A percentile compares a stretch with the other conserved stretches of the same genome.
Conservation (phyloP, 2,888 invertebrate species). For the Cerastis leucographa region DNA sequence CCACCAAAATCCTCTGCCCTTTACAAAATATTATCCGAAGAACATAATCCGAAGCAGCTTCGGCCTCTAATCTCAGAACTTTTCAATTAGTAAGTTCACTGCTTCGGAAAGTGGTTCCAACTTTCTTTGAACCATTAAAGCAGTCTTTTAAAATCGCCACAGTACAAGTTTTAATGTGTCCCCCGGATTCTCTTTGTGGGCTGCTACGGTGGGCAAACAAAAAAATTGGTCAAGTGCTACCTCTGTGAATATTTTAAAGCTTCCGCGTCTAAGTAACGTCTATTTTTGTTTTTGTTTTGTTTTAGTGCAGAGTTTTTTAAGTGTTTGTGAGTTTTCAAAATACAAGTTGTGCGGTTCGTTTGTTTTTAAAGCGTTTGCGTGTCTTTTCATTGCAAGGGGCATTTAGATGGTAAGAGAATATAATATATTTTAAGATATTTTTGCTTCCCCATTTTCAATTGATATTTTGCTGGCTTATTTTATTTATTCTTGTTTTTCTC, state of each 20-base stretch:
- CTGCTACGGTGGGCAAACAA: constrained; percentile 73
- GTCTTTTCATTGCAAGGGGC: not conserved
- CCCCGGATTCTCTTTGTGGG: constrained; percentile 77
- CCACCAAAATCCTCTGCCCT: constrained; percentile 29
- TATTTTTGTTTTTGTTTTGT: constrained; percentile 35
- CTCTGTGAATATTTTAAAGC: constrained; percentile 50
- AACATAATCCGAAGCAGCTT: constrained; percentile 34
- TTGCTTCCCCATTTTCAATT: no score
- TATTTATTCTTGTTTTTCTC: no score
- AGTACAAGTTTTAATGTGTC: constrained; percentile 86
- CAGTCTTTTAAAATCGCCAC: constrained; percentile 74
- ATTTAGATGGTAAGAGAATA: not conserved
- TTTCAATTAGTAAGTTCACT: constrained; percentile 67
- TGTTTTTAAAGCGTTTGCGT: not conserved
- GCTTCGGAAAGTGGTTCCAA: constrained; percentile 65
- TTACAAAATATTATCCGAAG: constrained; percentile 38
- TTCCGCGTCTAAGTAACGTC: constrained; percentile 32
- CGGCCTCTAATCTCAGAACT: constrained; percentile 58
- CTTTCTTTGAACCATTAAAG: constrained; percentile 73
- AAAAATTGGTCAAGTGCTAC: constrained; percentile 65
- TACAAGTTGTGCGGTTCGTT: not conserved
- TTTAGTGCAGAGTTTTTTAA: constrained; percentile 25
- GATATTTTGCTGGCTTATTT: no score
- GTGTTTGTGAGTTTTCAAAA: constrained; percentile 12
- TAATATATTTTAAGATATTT: not conserved